phyloP scores from a whole-genome alignment of 2,113 vertebrate species.

The Himantopus leucocephalus region DNA sequence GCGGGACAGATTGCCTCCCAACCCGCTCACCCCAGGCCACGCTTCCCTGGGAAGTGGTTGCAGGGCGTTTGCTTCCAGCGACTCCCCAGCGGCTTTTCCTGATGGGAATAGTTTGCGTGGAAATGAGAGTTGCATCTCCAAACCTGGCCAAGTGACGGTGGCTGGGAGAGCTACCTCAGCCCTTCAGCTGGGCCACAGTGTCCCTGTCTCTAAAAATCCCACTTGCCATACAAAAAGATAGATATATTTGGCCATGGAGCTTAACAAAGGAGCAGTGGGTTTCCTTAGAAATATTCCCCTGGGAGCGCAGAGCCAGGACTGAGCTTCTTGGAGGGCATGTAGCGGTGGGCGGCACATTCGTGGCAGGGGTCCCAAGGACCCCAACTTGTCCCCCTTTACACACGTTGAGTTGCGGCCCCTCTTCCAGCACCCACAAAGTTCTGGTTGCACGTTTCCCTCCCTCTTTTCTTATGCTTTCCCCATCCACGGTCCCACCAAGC shows the following conservation, averaged over 20 bases:
- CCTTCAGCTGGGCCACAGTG: background rate
- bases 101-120: background rate
- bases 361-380: too few relatives aligned
- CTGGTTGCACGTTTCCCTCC: too few relatives aligned
- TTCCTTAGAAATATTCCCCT: background rate
- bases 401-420: background rate
- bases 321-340: background rate
- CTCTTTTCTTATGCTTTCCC: background rate
- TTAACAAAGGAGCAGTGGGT: background rate
- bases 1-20: background rate
- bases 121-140: background rate
- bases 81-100: background rate
- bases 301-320: background rate
- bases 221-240: fast-evolving
- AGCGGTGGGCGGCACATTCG: fast-evolving
- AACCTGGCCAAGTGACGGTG: too few relatives aligned
- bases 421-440: background rate
- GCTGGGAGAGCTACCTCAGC: background rate
- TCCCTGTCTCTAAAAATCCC: background rate
- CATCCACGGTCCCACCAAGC: background rate
- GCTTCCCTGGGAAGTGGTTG: background rate
- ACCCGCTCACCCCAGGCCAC: background rate
- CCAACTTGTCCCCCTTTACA: fast-evolving
- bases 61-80: background rate
- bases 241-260: background rate